These are phyloP conservation scores for Actinernus sp. DNA, from an alignment of 92 coral and sea anemone genomes.

Conservation along the genomic window DNA sequence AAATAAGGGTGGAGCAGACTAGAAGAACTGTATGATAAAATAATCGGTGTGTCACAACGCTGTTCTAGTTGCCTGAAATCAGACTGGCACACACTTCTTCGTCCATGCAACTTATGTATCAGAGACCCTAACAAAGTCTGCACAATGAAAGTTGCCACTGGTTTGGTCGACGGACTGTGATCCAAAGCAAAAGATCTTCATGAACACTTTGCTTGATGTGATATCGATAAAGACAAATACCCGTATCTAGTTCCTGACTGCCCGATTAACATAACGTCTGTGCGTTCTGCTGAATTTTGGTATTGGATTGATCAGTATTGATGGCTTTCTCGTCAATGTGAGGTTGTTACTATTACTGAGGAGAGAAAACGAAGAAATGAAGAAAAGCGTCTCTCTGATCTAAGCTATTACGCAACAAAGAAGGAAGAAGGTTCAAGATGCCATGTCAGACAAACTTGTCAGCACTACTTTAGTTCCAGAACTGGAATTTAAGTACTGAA, in stretches of 20 bases:
- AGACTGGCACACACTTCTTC: constrained; percentile 62
- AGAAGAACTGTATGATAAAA: constrained; percentile 25
- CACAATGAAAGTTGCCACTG: constrained; percentile 44
- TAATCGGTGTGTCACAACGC: constrained; percentile 12
- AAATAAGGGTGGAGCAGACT: too few species aligned
- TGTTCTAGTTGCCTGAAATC: constrained; percentile 30
- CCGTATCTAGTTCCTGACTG: constrained; percentile 64
- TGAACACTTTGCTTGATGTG: constrained; percentile 51
- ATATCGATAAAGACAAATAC: constrained; percentile 43
- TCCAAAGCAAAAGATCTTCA: constrained; percentile 66
- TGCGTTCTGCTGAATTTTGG: constrained; percentile 56
- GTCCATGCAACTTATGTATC: constrained; percentile 32
- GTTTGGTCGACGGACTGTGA: constrained; percentile 58
- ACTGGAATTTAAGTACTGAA: constrained; percentile 54
- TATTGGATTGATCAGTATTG: constrained; percentile 62
- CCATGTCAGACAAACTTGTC: constrained; percentile 20
- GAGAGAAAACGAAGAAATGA: constrained; percentile 33
- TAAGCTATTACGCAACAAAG: too few species aligned
- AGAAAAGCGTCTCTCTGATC: constrained; percentile 25
- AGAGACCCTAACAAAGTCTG: constrained; percentile 32
- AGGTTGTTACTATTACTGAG: constrained; percentile 41
- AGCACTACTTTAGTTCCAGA: constrained; percentile 46
- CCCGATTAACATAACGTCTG: constrained; percentile 71
- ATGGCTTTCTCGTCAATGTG: constrained; percentile 51
- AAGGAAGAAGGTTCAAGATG: constrained; percentile 15